Percentiles rank a stretch among this genome's conserved stretches.
phyloP scores from a whole-genome alignment of 2,888 invertebrate genomes.

The Anorthoa munda region DNA sequence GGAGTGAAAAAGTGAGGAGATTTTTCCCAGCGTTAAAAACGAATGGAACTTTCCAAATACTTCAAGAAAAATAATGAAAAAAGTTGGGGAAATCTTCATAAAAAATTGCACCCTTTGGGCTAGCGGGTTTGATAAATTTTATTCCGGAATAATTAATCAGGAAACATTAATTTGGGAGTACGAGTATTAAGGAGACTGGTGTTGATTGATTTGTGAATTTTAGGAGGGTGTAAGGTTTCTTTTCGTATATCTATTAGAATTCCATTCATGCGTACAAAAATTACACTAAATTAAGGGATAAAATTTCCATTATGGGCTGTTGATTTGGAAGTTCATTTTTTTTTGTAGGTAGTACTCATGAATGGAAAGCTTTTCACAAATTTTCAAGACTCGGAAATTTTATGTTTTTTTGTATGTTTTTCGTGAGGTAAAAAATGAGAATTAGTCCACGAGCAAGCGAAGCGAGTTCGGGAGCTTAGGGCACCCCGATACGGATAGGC shows the following conservation, averaged over 20 bases:
- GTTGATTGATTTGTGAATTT: slow-evolving; percentile 45
- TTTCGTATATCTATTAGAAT: background rate
- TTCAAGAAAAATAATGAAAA: slow-evolving; percentile 84
- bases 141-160: slow-evolving; percentile 77
- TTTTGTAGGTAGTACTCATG: too few species aligned
- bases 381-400: too few species aligned
- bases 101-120: slow-evolving; percentile 82
- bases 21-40: slow-evolving; percentile 75
- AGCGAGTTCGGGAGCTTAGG: too few species aligned
- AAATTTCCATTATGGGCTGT: too few species aligned
- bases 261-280: background rate
- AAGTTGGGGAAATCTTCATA: slow-evolving; percentile 81
- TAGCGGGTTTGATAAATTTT: slow-evolving; percentile 78
- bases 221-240: background rate
- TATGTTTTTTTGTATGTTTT: too few species aligned
- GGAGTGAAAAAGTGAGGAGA: slow-evolving; percentile 72
- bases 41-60: slow-evolving; percentile 80
- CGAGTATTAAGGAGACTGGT: slow-evolving; percentile 32
- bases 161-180: slow-evolving; percentile 49
- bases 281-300: too few species aligned
- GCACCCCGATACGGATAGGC: too few species aligned
- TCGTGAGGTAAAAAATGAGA: too few species aligned
- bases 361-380: too few species aligned
- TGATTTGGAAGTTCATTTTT: too few species aligned
- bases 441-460: too few species aligned